These are phyloP conservation scores for Scylla paramamosain DNA, from an alignment of 1,140 invertebrate genomes.

Conservation along the genomic window DNA sequence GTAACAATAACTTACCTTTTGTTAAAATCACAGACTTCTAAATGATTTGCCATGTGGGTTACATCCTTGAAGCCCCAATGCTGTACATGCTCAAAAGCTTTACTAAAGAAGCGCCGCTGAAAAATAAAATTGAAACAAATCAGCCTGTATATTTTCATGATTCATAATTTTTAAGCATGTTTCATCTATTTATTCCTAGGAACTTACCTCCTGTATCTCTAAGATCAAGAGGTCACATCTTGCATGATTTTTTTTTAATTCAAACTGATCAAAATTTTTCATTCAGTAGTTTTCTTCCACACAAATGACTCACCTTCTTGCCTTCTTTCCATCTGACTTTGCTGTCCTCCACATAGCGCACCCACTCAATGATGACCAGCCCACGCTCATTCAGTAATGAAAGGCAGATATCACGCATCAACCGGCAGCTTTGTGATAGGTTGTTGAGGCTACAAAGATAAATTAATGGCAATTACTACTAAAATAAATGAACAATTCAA, in stretches of 20 bases:
- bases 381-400: conserved; percentile 69
- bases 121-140: conserved; percentile 1
- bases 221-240: not conserved
- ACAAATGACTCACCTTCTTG: conserved; percentile 59
- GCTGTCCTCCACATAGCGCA: conserved; percentile 52
- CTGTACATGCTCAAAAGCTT: conserved; percentile 58
- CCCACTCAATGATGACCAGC: conserved; percentile 68
- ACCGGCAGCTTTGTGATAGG: conserved; percentile 65
- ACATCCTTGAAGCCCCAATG: conserved; percentile 54
- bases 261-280: not conserved
- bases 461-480: not conserved
- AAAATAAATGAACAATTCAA: no score
- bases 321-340: conserved; percentile 62
- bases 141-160: not conserved
- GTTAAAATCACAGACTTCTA: conserved; percentile 60
- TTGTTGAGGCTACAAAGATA: conserved; percentile 68
- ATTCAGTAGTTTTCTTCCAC: not conserved
- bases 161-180: not conserved
- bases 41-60: conserved; percentile 66
- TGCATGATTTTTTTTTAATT: not conserved
- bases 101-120: conserved; percentile 72
- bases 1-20: conserved; percentile 48
- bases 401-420: conserved; percentile 70
- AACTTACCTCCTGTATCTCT: not conserved
- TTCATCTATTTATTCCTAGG: not conserved